Evolutionary conservation across 2,888 invertebrate genomes (phyloP).

Genomic region (Corythucha ciliata): DNA sequence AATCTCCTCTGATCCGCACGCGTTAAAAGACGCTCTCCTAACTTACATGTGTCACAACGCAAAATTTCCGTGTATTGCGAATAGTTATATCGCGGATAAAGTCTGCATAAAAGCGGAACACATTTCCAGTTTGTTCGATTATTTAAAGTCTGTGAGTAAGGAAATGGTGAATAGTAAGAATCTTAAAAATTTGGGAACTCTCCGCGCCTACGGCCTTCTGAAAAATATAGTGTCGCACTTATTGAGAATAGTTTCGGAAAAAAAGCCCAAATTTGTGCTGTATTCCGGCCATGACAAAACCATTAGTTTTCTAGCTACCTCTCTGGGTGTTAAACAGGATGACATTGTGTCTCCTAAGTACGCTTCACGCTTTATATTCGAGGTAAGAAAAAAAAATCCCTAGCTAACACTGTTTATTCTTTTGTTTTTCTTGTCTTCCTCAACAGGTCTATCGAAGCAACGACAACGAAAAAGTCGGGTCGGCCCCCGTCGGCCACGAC

Average conservation of each 20-base stretch:
- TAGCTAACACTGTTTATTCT: not conserved
- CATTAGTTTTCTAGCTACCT: conserved; percentile 68
- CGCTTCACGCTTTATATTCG: conserved; percentile 77
- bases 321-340: conserved; percentile 60
- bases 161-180: conserved; percentile 52
- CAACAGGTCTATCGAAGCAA: not conserved
- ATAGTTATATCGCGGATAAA: conserved; percentile 34
- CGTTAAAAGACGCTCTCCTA: conserved; percentile 68
- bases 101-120: conserved; percentile 60
- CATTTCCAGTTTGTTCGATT: conserved; percentile 67
- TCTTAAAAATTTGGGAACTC: conserved; percentile 55
- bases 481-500: conserved; percentile 48
- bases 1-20: conserved; percentile 55
- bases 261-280: conserved; percentile 61
- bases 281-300: conserved; percentile 92
- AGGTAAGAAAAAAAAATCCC: conserved; percentile 46
- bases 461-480: no score
- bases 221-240: conserved; percentile 72
- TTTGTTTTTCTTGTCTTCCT: not conserved
- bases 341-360: conserved; percentile 63
- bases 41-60: conserved; percentile 79
- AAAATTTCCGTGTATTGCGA: conserved; percentile 57
- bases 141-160: conserved; percentile 69
- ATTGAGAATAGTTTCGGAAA: conserved; percentile 68
- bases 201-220: conserved; percentile 74